Evolutionary conservation across 2,888 invertebrate species (phyloP).

Genomic region (Strigamia maritima): DNA sequence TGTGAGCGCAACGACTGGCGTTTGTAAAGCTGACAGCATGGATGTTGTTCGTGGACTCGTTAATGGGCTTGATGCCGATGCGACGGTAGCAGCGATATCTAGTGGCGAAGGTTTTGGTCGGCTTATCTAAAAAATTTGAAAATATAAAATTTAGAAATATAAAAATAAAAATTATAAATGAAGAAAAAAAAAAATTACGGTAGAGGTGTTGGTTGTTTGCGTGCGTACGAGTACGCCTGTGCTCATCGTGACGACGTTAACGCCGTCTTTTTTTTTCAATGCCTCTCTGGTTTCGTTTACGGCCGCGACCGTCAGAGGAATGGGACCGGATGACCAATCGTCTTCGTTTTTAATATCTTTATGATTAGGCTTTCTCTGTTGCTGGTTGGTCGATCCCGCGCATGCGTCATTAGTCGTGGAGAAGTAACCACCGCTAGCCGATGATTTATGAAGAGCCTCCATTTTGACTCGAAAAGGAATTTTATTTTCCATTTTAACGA

Average conservation of each 20-base stretch:
- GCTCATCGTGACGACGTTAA: background rate
- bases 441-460: conserved; percentile 51
- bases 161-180: background rate
- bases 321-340: background rate
- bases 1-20: conserved; percentile 45
- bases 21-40: conserved; percentile 43
- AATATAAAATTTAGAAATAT: background rate
- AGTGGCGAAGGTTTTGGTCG: conserved; percentile 46
- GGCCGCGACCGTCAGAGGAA: background rate
- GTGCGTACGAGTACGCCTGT: background rate
- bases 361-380: background rate
- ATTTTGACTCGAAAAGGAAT: conserved; percentile 57
- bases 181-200: background rate
- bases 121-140: conserved; percentile 35
- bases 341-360: background rate
- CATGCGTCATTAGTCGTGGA: conserved; percentile 24
- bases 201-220: background rate
- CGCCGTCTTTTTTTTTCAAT: background rate
- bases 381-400: background rate
- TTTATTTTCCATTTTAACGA: conserved; percentile 57
- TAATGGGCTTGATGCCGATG: conserved; percentile 43
- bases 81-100: conserved; percentile 31
- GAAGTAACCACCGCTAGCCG: background rate
- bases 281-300: background rate
- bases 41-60: conserved; percentile 44